Evolutionary conservation across 2,797 vertebrate species (phyloP), one percentile per base, ranked within the genome.

Genomic region (Tympanoctomys barrerae): DNA sequence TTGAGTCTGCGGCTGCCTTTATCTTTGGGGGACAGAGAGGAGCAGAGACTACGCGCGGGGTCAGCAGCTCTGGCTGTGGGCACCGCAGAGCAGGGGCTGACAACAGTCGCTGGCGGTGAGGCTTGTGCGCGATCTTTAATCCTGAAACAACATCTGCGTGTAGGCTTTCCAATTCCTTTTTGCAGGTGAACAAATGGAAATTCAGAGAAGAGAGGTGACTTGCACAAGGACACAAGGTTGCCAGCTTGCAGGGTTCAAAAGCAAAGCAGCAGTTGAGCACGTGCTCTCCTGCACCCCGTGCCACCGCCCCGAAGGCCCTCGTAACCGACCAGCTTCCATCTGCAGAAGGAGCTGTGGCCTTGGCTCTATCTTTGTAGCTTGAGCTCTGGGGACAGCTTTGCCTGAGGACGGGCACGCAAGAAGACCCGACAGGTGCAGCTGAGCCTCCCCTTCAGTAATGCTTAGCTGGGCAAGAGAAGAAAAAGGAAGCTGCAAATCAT

Each of bases 401-500:
- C 31, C n/a, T 49, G 59, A 19, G 18, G 57, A 39, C 3, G 11
- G 77, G 0, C 28, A 86, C n/a, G n/a, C 0, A 0, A 0, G 52
- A 61, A 6, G 39, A 21, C 31, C n/a, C 18, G 16, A 49, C 33
- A 8, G 9, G 52, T 57, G 68, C 26, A 26, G 31, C n/a, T 26
- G 18, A 28, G 71, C 21, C 9, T 68, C 42, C 8, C 3, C 83
- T 57, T 93, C 77, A 64, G 78, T 28, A 33, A 12, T 21, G 64
- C 31, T 49, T 0, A 4, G 33, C 24, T 84, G 46, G 28, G 57
- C 24, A 84, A 42, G 81, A 87, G 78, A 85, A 61, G 71, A 49
- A 82, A 87, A 83, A 59, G 61, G 54, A 36, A 52, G 2, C 21
- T 68, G 86, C 71, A n/a, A 46, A 54, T 0, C 7, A 73, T n/a